Evolutionary conservation across 2,888 invertebrate species (phyloP).

Genomic region (Nysson spinosus): DNA sequence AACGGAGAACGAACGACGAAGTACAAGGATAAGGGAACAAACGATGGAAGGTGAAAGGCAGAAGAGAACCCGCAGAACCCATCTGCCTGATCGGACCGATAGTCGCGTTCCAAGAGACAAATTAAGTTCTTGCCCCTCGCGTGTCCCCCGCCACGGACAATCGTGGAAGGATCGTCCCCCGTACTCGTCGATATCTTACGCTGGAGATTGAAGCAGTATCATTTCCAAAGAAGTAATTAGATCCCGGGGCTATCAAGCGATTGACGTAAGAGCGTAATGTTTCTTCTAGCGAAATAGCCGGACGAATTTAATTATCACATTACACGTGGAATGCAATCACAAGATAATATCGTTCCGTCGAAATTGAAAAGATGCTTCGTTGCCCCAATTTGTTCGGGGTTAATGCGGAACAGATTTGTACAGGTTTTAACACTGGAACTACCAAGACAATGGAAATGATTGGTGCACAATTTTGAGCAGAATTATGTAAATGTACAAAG

Average conservation of each 20-base stretch:
- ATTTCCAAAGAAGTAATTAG: slow-evolving; percentile 24
- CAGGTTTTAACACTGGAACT: too few species aligned
- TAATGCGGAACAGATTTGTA: too few species aligned
- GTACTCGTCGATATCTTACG: slow-evolving; percentile 24
- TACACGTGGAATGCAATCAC: too few species aligned
- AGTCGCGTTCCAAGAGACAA: slow-evolving; percentile 72
- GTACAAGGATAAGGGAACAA: slow-evolving; percentile 1
- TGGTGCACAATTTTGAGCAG: too few species aligned
- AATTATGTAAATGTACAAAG: too few species aligned
- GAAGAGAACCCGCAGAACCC: slow-evolving; percentile 53
- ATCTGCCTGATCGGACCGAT: slow-evolving; percentile 70
- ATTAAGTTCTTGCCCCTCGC: slow-evolving; percentile 72
- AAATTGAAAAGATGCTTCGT: too few species aligned
- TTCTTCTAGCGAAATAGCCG: background rate
- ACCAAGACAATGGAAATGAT: too few species aligned
- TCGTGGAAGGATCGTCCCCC: slow-evolving; percentile 55
- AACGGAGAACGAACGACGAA: slow-evolving; percentile 17
- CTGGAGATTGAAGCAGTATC: slow-evolving; percentile 32
- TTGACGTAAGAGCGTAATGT: background rate
- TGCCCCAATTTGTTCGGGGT: too few species aligned
- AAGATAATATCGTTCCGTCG: too few species aligned
- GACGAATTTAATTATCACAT: background rate
- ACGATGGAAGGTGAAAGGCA: slow-evolving; percentile 7
- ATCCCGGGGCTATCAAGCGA: background rate
- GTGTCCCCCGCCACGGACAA: slow-evolving; percentile 57